Conservation (phyloP, 1,140 invertebrate species). For the Cataglyphis hispanica region DNA sequence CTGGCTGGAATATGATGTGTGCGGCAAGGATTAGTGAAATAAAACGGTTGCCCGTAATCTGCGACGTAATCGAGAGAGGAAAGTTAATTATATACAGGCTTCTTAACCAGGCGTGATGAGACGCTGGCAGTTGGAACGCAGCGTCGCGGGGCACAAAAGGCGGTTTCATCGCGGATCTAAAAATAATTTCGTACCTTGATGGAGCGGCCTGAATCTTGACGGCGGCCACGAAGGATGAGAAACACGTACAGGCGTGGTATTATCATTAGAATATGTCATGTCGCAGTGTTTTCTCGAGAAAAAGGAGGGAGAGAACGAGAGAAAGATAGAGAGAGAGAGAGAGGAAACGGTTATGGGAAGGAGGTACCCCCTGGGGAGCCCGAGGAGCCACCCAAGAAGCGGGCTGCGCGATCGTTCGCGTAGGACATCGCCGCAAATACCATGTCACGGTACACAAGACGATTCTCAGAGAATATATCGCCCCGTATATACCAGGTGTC, state of each 20-base stretch:
- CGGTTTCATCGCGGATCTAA: conserved; percentile 26
- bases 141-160: conserved; percentile 2
- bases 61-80: conserved; percentile 46
- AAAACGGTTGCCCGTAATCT: conserved; percentile 42
- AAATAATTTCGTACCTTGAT: conserved; percentile 36
- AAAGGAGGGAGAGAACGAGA: conserved; percentile 66
- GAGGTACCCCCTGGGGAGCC: conserved; percentile 83
- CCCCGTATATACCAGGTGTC: background rate
- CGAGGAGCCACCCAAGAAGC: conserved; percentile 85
- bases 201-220: background rate
- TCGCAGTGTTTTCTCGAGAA: conserved; percentile 62
- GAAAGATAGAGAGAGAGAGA: conserved; percentile 57
- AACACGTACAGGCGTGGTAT: conserved; percentile 73
- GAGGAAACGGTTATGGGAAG: conserved; percentile 27
- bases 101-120: conserved; percentile 8
- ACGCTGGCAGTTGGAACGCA: background rate
- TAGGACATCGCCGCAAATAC: conserved; percentile 76
- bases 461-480: background rate
- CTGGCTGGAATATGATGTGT: conserved; percentile 27
- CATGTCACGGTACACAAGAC: background rate
- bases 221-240: conserved; percentile 34
- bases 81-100: conserved; percentile 55
- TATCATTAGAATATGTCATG: conserved; percentile 83
- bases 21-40: conserved; percentile 44
- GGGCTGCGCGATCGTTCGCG: conserved; percentile 81